phyloP scores from a whole-genome alignment of 2,888 invertebrate genomes.

The Eristalis arbustorum region DNA sequence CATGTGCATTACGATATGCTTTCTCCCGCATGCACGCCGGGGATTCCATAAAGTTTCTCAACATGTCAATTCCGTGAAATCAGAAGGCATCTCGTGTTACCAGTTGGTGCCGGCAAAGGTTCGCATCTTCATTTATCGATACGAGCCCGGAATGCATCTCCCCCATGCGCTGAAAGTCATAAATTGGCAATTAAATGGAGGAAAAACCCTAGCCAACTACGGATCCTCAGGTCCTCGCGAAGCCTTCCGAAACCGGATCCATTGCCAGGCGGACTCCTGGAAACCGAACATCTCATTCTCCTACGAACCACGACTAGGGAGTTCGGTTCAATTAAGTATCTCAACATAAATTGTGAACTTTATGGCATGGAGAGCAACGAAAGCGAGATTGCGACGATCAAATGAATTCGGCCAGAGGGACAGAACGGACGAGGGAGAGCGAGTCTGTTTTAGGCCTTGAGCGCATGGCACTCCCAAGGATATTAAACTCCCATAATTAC shows the following conservation, averaged over 20 bases:
- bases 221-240: background rate
- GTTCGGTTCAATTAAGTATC: conserved; percentile 66
- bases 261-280: background rate
- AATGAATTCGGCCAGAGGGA: background rate
- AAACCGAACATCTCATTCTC: conserved; percentile 9
- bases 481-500: conserved; percentile 32
- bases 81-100: conserved; percentile 17
- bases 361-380: conserved; percentile 48
- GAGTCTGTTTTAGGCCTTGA: background rate
- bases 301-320: background rate
- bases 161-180: conserved; percentile 25
- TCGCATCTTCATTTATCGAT: conserved; percentile 24
- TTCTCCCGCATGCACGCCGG: conserved; percentile 1
- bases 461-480: background rate
- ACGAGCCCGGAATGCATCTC: conserved; percentile 27
- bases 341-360: conserved; percentile 62
- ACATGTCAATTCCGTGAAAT: conserved; percentile 34
- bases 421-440: background rate
- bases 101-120: background rate
- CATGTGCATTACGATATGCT: background rate
- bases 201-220: conserved; percentile 42
- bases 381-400: conserved; percentile 49
- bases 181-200: conserved; percentile 62
- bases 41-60: conserved; percentile 34
- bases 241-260: conserved; percentile 35